phyloP scores from a whole-genome alignment of 1,140 invertebrate species.

The Cydia pomonella region DNA sequence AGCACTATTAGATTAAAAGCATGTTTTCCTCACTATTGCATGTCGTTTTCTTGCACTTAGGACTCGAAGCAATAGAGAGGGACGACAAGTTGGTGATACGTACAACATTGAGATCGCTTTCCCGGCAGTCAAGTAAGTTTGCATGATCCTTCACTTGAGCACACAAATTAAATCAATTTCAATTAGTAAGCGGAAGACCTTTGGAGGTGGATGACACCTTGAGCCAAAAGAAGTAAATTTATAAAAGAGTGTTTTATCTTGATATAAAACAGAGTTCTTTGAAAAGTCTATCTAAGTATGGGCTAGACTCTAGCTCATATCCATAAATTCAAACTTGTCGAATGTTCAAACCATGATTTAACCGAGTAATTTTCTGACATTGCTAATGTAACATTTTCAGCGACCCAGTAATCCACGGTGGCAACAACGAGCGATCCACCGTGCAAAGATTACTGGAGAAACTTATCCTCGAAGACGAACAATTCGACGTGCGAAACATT shows the following conservation, averaged over 20 bases:
- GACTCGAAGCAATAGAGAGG: conserved; percentile 82
- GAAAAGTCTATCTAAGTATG: no score
- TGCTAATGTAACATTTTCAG: conserved; percentile 75
- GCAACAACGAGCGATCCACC: conserved; percentile 91
- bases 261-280: neutral
- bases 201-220: neutral
- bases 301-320: neutral
- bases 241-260: neutral
- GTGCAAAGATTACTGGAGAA: conserved; percentile 92
- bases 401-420: conserved; percentile 93
- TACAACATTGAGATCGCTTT: conserved; percentile 95
- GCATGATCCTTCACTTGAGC: conserved; percentile 56
- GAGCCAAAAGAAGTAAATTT: neutral
- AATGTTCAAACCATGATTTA: neutral
- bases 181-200: neutral
- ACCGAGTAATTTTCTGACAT: neutral
- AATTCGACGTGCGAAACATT: conserved; percentile 95
- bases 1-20: conserved; percentile 42
- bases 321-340: neutral
- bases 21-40: conserved; percentile 76
- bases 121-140: conserved; percentile 94
- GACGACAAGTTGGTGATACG: conserved; percentile 87
- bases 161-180: conserved; percentile 35
- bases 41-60: conserved; percentile 78
- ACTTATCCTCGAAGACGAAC: conserved; percentile 94